Base-by-base conservation (phyloP, 2,888 invertebrate genomes). In the Agrotis puta region DNA sequence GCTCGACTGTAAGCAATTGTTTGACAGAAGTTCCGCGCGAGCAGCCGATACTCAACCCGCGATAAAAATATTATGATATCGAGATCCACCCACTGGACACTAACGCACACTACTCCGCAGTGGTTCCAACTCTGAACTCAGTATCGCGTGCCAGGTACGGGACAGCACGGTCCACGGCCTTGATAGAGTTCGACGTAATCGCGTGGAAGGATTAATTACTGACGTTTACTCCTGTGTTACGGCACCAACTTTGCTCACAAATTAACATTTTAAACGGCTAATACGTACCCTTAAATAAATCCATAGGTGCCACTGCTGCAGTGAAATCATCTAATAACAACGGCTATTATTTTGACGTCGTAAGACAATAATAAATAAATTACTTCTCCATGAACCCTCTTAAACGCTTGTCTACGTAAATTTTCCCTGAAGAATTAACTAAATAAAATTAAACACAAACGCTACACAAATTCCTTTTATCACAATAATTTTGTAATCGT, bases 151-250 rank as follows among this genome's bases (percentile, higher is more conserved):
- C 94, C 95, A 91, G 95, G 95, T 90, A 96, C 95, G 89, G 85
- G 82, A 85, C 83, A 87, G 88, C 87, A 91, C 95, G 95, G 93
- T 94, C 95, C 87, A 91, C 95, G 95, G 93, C 95, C 95, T 96
- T 95, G 95, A 90, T 91, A 87, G 83, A 89, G 91, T 90, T 92
- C 93, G 91, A 90, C 90, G 89, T 89, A 90, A 90, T 86, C 87
- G 84, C 79, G 81, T 78, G 72, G 76, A 83, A 86, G 87, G 84
- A 85, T 88, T 88, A 83, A 83, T 82, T 83, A 85, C 68, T 59
- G 75, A 70, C 66, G 71, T 74, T 71, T 69, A 76, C 66, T 67
- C 64, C 66, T 63, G 50, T 61, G 54, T 27, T 64, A 64, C 39
- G 61, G 53, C 56, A 24, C 13, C 18, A 22, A 59, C 5, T 48